Evolutionary conservation across 2,797 vertebrate genomes (phyloP).

Genomic region (Sorex maritimensis): DNA sequence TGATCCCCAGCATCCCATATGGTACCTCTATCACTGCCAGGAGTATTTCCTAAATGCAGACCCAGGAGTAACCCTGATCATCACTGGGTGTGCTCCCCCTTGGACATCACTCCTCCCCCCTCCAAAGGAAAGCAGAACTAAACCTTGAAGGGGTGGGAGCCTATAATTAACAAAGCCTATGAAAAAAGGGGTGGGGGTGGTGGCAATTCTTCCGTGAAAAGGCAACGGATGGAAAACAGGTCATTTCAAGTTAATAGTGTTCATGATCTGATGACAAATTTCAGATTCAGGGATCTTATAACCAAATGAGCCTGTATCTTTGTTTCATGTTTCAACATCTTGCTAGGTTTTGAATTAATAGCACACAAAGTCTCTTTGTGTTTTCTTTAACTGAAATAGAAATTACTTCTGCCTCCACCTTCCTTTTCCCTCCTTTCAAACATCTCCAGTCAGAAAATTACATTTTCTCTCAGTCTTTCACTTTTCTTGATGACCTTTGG

Average conservation of each 20-base stretch:
- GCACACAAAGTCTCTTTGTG: not conserved
- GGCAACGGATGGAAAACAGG: too few relatives aligned
- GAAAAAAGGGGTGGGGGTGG: too few relatives aligned
- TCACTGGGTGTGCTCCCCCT: too few relatives aligned
- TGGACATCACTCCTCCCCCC: too few relatives aligned
- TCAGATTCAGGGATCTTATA: not conserved
- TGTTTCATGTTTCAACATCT: conserved; percentile 29
- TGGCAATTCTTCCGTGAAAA: too few relatives aligned
- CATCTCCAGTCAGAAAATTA: conserved; percentile 43
- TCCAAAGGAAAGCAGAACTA: too few relatives aligned
- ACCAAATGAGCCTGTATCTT: not conserved
- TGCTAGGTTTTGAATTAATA: conserved; percentile 34
- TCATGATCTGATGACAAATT: conserved; percentile 16
- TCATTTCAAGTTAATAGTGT: conserved; percentile 21
- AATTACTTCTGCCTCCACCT: not conserved
- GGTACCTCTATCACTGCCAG: too few relatives aligned
- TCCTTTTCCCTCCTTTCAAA: conserved; percentile 54
- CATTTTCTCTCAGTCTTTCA: conserved; percentile 18
- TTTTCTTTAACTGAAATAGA: conserved; percentile 66
- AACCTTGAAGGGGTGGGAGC: too few relatives aligned
- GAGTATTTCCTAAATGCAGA: too few relatives aligned
- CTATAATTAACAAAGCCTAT: too few relatives aligned
- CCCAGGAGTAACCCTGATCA: too few relatives aligned
- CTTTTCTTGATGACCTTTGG: conserved; percentile 11
- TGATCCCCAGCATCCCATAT: too few relatives aligned